phyloP scores from a whole-genome alignment of 2,888 invertebrate species.

The Lamellibrachia columna region DNA sequence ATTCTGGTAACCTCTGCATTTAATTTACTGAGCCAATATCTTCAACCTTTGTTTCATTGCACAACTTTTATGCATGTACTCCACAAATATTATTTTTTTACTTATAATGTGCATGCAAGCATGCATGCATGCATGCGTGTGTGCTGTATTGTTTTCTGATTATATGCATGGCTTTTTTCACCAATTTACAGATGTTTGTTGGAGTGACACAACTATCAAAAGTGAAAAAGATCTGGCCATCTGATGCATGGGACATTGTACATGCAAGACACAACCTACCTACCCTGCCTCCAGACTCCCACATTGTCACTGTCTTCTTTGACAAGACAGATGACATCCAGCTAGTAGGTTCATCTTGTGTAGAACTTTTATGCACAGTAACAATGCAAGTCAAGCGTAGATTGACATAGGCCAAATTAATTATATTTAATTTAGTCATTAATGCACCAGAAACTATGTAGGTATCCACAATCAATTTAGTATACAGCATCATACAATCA shows the following conservation, averaged over 20 bases:
- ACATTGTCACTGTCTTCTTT: slow-evolving; percentile 4
- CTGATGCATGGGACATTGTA: not conserved
- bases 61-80: not conserved
- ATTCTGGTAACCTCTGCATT: not conserved
- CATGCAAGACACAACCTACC: not conserved
- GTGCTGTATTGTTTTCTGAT: too few relatives aligned
- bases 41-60: not conserved
- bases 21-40: not conserved
- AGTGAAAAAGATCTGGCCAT: not conserved
- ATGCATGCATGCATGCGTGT: too few relatives aligned
- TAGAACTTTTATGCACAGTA: too few relatives aligned
- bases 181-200: not conserved
- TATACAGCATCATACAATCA: too few relatives aligned
- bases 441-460: too few relatives aligned
- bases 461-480: too few relatives aligned
- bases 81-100: not conserved
- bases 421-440: too few relatives aligned
- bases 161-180: not conserved
- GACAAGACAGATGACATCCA: not conserved
- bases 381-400: too few relatives aligned
- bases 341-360: not conserved
- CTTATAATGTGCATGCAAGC: too few relatives aligned
- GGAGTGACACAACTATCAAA: not conserved
- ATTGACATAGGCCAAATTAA: too few relatives aligned
- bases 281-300: not conserved